Percentiles rank a stretch among this genome's conserved stretches.
Evolutionary conservation across 1,140 invertebrate genomes (phyloP).

Genomic region (Drosophila lacertosa): DNA sequence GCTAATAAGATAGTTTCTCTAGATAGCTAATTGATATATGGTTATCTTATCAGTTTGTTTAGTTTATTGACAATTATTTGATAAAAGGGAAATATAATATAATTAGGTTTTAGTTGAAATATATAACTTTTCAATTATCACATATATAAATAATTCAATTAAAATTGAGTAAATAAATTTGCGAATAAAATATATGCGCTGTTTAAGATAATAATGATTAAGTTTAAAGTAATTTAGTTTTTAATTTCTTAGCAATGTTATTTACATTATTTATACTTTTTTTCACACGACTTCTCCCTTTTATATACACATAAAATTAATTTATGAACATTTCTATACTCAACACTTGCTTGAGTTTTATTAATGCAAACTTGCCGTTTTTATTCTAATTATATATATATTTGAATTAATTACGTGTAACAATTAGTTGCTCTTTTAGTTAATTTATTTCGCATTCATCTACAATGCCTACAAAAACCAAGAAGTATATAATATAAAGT

Average conservation of each 20-base stretch:
- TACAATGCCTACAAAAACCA: background rate
- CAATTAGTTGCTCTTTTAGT: background rate
- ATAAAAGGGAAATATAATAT: too few relatives aligned
- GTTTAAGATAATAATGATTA: background rate
- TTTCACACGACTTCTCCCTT: too few relatives aligned
- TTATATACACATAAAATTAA: too few relatives aligned
- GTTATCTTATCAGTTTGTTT: conserved; percentile 3
- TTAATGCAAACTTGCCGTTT: too few relatives aligned
- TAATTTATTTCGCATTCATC: background rate
- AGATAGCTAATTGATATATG: conserved; percentile 11
- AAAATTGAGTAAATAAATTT: too few relatives aligned
- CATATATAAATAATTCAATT: background rate
- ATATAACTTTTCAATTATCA: background rate
- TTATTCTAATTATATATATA: background rate
- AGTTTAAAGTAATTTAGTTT: background rate
- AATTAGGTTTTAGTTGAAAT: too few relatives aligned
- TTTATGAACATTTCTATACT: too few relatives aligned
- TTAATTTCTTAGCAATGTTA: too few relatives aligned
- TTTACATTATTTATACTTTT: too few relatives aligned
- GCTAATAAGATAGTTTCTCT: conserved; percentile 28
- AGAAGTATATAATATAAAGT: background rate
- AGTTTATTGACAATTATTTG: background rate
- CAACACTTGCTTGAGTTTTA: background rate
- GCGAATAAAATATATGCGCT: background rate
- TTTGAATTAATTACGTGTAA: background rate